These are phyloP conservation scores for Leptodactylus fallax DNA, from an alignment of 2,797 vertebrate species.

Conservation along the genomic window DNA sequence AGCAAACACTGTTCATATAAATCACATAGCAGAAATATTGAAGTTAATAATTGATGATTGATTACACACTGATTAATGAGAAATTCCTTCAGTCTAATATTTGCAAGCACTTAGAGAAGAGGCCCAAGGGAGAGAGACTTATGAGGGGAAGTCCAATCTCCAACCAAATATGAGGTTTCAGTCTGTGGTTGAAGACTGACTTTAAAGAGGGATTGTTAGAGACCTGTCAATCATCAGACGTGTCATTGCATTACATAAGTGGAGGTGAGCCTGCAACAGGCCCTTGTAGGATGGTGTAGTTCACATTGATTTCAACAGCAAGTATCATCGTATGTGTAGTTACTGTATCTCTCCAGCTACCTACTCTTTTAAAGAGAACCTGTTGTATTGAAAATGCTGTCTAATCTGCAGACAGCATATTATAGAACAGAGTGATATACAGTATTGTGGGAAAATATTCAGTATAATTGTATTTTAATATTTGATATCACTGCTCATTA, in stretches of 20 bases:
- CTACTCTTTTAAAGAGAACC: no score
- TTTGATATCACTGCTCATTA: no score
- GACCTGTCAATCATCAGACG: not conserved
- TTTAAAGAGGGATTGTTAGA: not conserved
- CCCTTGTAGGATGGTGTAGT: not conserved
- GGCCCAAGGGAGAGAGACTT: not conserved
- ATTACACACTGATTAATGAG: not conserved
- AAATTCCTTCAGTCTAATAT: not conserved
- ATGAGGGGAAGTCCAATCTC: not conserved
- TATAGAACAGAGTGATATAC: no score
- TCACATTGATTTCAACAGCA: not conserved
- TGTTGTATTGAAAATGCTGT: no score
- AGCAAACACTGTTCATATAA: not conserved
- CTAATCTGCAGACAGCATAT: no score
- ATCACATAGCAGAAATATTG: not conserved
- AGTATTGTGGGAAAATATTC: no score
- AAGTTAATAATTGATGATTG: constrained; percentile 2
- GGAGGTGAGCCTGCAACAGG: not conserved
- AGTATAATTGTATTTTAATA: no score
- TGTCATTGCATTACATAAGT: not conserved
- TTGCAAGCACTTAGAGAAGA: not conserved
- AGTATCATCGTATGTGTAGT: not conserved
- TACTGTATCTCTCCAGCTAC: no score
- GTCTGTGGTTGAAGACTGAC: not conserved
- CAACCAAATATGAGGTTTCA: not conserved